Base-by-base conservation (phyloP, 2,113 vertebrate genomes). In the Istiophorus platypterus region DNA sequence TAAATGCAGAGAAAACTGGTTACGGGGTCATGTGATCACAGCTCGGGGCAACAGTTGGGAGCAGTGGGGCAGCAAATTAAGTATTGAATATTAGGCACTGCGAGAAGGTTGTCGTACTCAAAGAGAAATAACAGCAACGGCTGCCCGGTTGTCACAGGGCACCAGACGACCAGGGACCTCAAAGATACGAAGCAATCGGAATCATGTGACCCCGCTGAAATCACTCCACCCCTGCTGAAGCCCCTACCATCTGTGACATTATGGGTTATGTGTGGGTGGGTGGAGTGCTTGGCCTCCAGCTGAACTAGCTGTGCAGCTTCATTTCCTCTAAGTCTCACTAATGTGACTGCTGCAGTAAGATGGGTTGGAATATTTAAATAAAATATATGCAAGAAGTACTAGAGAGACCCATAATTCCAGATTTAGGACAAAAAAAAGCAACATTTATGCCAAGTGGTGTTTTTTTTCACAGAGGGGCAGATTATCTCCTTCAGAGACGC, bases 41-140 rank as follows among this genome's bases (percentile, higher is more conserved):
- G 86, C 87, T 86, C 20, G 81, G 66, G 91, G 84, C 81, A 78
- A 88, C 86, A 79, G 88, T 92, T 80, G 70, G 58, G 73, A 77
- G 83, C 91, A 88, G 69, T 68, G 85, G 72, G 86, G 90, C 80
- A 78, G 77, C 54, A 93, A 94, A 94, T 93, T 84, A 93, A 91
- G 52, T 92, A 93, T 92, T 93, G 91, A 92, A 86, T 88, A 91
- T 86, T 83, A 81, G 82, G 73, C 58, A 45, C 67, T 41, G 85
- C 83, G 73, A 84, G 92, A 92, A 91, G 82, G 88, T 86, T 88
- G 72, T 45, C 68, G 82, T 29, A 69, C 76, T 88, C 65, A 84
- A 76, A 77, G 81, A 57, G 56, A 85, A 82, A 78, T 42, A 77
- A 85, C 71, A 78, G 79, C 45, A 67, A 65, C 17, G 54, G 76